phyloP scores from a whole-genome alignment of 2,888 invertebrate species.

The Drosophila histrio region DNA sequence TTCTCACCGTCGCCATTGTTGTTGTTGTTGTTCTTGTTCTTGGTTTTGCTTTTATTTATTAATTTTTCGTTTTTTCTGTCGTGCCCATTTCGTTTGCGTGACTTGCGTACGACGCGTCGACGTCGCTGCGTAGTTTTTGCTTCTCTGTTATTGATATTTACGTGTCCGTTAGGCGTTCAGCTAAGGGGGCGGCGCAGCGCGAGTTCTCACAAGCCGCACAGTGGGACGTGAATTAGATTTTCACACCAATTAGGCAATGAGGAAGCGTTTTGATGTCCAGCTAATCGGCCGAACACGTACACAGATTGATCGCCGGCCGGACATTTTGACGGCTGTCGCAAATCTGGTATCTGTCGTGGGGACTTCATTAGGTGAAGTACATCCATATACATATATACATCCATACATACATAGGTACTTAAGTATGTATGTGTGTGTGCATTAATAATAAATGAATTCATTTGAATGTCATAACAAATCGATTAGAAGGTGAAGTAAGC shows the following conservation, averaged over 20 bases:
- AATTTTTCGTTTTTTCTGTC: slow-evolving; percentile 46
- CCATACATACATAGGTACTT: background rate
- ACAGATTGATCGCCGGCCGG: slow-evolving; percentile 28
- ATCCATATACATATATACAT: background rate
- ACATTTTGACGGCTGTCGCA: slow-evolving; percentile 51
- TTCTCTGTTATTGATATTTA: slow-evolving; percentile 45
- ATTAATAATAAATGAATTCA: slow-evolving; percentile 19
- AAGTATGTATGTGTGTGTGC: slow-evolving; percentile 1
- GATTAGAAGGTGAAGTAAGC: slow-evolving; percentile 8
- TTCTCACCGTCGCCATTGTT: slow-evolving; percentile 10
- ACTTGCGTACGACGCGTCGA: slow-evolving; percentile 58
- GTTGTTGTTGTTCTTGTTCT: slow-evolving; percentile 30
- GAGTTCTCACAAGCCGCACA: slow-evolving; percentile 52
- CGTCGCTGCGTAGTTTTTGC: slow-evolving; percentile 19
- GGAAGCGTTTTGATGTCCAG: slow-evolving; percentile 56
- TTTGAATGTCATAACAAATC: slow-evolving; percentile 25
- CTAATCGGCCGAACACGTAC: slow-evolving; percentile 69
- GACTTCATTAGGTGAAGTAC: slow-evolving; percentile 55
- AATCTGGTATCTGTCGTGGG: slow-evolving; percentile 47
- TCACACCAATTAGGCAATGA: slow-evolving; percentile 76
- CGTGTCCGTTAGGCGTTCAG: slow-evolving; percentile 28
- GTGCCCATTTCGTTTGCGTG: slow-evolving; percentile 79
- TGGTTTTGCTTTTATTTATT: slow-evolving; percentile 57
- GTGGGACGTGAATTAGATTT: slow-evolving; percentile 58
- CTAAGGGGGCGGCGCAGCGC: slow-evolving; percentile 4